Conservation (phyloP, 2,113 vertebrate species). For the Phoenicopterus ruber region DNA sequence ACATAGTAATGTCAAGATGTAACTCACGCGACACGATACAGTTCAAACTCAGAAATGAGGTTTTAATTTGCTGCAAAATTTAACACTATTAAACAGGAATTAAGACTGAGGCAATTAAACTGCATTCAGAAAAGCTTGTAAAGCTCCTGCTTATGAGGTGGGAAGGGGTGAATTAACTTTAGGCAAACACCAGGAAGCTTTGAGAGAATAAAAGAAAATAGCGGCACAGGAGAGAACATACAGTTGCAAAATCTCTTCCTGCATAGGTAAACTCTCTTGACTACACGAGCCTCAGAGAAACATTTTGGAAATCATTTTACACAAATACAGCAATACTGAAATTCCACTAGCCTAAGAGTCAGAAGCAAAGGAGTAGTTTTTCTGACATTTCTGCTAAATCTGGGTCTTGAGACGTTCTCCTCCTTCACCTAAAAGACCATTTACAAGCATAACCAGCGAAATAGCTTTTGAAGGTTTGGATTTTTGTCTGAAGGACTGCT, state of each 20-base stretch:
- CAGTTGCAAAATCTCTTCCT: background rate
- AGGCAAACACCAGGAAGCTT: background rate
- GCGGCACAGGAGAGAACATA: background rate
- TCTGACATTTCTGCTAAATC: background rate
- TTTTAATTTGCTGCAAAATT: slow-evolving; percentile 46
- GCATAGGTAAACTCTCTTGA: background rate
- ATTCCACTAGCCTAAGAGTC: background rate
- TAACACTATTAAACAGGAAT: slow-evolving; percentile 26
- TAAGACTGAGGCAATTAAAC: slow-evolving; percentile 23
- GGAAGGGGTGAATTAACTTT: background rate
- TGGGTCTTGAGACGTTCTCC: background rate
- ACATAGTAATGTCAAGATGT: background rate
- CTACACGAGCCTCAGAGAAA: background rate
- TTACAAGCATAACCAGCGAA: background rate
- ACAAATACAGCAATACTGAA: background rate
- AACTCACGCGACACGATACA: background rate
- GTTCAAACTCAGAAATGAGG: slow-evolving; percentile 7
- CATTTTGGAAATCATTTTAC: background rate
- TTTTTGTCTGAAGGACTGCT: background rate
- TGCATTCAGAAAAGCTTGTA: background rate
- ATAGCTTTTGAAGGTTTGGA: background rate
- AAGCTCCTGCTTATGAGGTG: background rate
- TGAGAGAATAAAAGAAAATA: background rate
- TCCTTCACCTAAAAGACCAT: background rate
- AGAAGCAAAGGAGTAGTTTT: background rate